Conservation (phyloP, 2,797 vertebrate genomes). For the Diceros bicornis region DNA sequence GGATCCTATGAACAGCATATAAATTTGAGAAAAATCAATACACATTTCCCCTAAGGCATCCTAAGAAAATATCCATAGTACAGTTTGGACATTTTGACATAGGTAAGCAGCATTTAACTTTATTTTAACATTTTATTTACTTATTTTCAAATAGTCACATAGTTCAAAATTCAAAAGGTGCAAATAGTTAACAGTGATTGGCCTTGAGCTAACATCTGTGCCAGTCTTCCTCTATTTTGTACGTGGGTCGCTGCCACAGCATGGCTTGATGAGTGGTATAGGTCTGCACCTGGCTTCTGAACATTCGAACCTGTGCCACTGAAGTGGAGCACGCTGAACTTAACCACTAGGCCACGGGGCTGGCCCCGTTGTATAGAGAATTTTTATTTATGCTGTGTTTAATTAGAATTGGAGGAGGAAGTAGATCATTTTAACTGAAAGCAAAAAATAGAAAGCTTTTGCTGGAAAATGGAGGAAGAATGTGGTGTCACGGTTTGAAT, state of each 20-base stretch:
- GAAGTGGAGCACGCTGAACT: no score
- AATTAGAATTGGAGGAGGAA: background rate
- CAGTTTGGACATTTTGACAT: background rate
- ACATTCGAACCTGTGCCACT: no score
- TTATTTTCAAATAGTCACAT: constrained; percentile 17
- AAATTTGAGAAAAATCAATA: constrained; percentile 5
- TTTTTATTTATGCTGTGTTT: background rate
- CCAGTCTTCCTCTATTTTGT: no score
- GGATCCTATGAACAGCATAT: background rate
- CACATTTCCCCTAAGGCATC: background rate
- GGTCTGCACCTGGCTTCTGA: no score
- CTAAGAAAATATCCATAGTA: background rate
- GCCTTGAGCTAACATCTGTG: no score
- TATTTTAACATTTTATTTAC: constrained; percentile 28
- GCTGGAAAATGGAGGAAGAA: background rate
- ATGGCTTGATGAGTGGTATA: no score
- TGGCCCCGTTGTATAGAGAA: background rate
- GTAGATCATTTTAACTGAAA: background rate
- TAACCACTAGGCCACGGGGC: no score
- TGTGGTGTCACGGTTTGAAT: background rate
- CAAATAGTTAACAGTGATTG: no score
- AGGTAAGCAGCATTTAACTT: constrained; percentile 13
- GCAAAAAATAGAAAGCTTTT: background rate
- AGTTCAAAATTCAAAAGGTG: background rate
- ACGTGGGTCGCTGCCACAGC: no score